Evolutionary conservation across 2,888 invertebrate species (phyloP), one percentile per base, ranked within the genome.

Genomic region (Leucoptera coffeella): DNA sequence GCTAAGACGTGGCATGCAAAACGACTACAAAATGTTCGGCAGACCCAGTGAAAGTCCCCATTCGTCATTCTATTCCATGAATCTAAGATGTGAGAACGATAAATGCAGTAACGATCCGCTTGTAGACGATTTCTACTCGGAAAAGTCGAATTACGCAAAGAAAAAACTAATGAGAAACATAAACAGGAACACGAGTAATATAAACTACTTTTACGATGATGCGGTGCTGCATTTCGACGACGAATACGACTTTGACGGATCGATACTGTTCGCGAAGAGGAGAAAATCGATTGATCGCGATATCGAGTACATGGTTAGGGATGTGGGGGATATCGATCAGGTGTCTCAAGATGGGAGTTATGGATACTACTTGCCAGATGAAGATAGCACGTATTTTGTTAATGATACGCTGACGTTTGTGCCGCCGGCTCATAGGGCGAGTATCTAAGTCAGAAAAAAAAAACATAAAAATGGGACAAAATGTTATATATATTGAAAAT

Each of bases 151-250:
- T 35, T 72, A 72, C 39, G 69, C 67, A 0, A 57, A 50, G 28
- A 60, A 58, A 38, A 72, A 72, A 25, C 33, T 72, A 0, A 50
- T 67, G 52, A 64, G 55, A 22, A 72, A 72, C 30, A 69, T 72
- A 26, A 59, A 61, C 1, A 49, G 72, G 24, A 72, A 72, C 25
- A 64, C 65, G 0, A 42, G 38, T 10, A 44, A 47, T 11, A 49
- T 38, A 32, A 72, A 69, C 25, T 72, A 72, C 25, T 72, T 72
- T 38, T 72, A 72, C 28, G 71, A 72, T 26, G 72, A 72, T 25
- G 62, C 71, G 0, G 64, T 71, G 0, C 29, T 72, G 21, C 61
- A 61, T 28, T 65, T 71, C 33, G 72, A 72, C 15, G 72, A 71
- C 24, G 69, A 71, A 28, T 67, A 67, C 38, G 59, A 64, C 0